Evolutionary conservation across 2,113 vertebrate species (phyloP), one percentile per base, ranked within the genome.

Genomic region (Ptilonorhynchus violaceus): DNA sequence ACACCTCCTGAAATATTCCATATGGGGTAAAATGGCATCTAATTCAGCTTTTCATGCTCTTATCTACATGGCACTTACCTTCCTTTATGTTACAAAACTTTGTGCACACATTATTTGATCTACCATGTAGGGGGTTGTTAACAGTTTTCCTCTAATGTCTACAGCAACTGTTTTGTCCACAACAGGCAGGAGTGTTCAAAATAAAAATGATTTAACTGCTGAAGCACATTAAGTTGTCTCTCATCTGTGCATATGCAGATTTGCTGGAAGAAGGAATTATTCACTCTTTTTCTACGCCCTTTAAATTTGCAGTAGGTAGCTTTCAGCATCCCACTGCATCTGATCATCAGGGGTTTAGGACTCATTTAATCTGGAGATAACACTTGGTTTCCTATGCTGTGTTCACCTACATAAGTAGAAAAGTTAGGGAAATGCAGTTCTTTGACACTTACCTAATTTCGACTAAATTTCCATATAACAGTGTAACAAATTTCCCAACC

Each of bases 101-200:
- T 10, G n/a, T 15, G 49, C 37, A 82, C 6, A 2, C 0, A 1
- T n/a, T 56, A 66, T 84, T 85, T 1, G 0, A 31, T 37, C 28
- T 47, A 82, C 35, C 41, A 93, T 66, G 49, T 4, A 25, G 16
- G 16, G 31, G 6, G 6, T 4, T 70, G n/a, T n/a, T 68, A 64
- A 75, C 19, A 4, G 0, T 81, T 82, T 44, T 39, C 21, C 41
- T 73, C 73, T 75, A 85, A 82, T 47, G 27, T 44, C 52, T 78
- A n/a, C 19, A 78, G 50, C 35, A 85, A 81, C 33, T 50, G 9
- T 55, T 70, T 17, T 3, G 2, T 63, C 67, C 35, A 31, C 24
- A 89, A 86, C 42, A 70, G 46, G 31, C 31, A 74, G 18, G 5
- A 60, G 24, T 15, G 22, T 35, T 75, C 49, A 81, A 93, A 96